Evolutionary conservation across 1,140 invertebrate genomes (phyloP).

Genomic region (Leptopilina clavipes): DNA sequence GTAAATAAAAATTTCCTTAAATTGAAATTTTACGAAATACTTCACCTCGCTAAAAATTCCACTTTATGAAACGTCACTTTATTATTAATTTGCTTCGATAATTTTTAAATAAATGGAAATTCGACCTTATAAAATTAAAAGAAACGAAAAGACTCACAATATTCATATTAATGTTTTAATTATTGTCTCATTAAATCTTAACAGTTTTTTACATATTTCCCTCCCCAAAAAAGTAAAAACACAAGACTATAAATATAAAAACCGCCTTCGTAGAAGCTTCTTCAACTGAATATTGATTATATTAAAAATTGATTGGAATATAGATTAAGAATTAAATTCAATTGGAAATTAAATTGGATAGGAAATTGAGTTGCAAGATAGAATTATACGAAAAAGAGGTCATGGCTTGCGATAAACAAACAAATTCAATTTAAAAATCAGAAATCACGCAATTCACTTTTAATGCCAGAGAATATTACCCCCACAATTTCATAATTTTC

Average conservation of each 20-base stretch:
- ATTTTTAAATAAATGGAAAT: too few species aligned
- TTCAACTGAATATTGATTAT: conserved; percentile 24
- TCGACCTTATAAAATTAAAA: too few species aligned
- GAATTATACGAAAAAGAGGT: conserved; percentile 22
- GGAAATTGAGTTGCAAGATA: conserved; percentile 31
- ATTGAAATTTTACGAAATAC: too few species aligned
- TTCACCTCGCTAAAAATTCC: too few species aligned
- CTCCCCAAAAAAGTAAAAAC: not conserved
- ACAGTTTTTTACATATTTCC: not conserved
- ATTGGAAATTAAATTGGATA: conserved; percentile 30
- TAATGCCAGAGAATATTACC: not conserved
- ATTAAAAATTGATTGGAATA: conserved; percentile 35
- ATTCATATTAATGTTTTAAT: too few species aligned
- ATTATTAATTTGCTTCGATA: too few species aligned
- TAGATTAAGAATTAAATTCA: conserved; percentile 33
- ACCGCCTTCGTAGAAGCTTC: not conserved
- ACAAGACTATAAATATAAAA: not conserved
- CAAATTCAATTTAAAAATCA: conserved; percentile 16
- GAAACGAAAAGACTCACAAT: too few species aligned
- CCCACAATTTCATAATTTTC: not conserved
- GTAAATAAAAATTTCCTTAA: too few species aligned
- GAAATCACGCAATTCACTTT: conserved; percentile 4
- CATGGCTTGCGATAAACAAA: conserved; percentile 14
- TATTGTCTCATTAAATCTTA: not conserved
- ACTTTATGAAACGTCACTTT: too few species aligned